Conservation (phyloP, 1,140 invertebrate species). For the Scaptomyza graminum region DNA sequence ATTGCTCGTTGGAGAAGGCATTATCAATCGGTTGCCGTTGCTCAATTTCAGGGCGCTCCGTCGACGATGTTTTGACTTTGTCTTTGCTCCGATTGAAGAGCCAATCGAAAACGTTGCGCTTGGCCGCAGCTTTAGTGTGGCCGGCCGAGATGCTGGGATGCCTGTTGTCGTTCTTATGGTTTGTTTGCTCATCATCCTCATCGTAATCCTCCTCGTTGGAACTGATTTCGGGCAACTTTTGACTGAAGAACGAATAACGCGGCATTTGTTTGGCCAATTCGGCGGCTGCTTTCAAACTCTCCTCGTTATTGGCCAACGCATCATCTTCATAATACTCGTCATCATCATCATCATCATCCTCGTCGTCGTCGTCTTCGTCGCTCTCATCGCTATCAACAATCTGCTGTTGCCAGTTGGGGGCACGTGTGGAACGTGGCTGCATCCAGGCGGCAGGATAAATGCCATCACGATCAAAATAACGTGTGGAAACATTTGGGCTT, state of each 20-base stretch:
- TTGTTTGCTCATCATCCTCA: conserved; percentile 24
- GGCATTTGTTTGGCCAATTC: conserved; percentile 64
- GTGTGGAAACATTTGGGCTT: conserved; percentile 17
- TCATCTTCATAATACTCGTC: conserved; percentile 54
- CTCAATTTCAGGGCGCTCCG: conserved; percentile 43
- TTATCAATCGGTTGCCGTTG: conserved; percentile 31
- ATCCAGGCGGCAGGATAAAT: conserved; percentile 60
- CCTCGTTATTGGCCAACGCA: conserved; percentile 20
- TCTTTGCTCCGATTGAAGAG: conserved; percentile 54
- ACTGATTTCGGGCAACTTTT: conserved; percentile 44
- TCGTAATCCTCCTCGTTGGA: conserved; percentile 46
- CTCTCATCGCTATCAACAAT: conserved; percentile 33
- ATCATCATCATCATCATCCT: conserved; percentile 31
- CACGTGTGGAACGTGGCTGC: conserved; percentile 52
- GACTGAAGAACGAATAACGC: conserved; percentile 63
- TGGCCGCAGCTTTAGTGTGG: conserved; percentile 49
- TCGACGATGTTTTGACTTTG: conserved; percentile 13
- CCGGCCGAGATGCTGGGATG: conserved; percentile 57
- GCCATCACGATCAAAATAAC: conserved; percentile 67
- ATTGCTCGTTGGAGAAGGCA: conserved; percentile 63
- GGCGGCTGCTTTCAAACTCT: conserved; percentile 12
- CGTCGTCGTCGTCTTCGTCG: conserved; percentile 25
- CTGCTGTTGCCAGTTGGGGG: conserved; percentile 68
- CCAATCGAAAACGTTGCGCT: conserved; percentile 67
- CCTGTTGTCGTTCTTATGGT: conserved; percentile 4